Percentiles rank a stretch among this genome's conserved stretches.
phyloP scores from a whole-genome alignment of 2,113 vertebrate species.

The Mormoops blainvillei region DNA sequence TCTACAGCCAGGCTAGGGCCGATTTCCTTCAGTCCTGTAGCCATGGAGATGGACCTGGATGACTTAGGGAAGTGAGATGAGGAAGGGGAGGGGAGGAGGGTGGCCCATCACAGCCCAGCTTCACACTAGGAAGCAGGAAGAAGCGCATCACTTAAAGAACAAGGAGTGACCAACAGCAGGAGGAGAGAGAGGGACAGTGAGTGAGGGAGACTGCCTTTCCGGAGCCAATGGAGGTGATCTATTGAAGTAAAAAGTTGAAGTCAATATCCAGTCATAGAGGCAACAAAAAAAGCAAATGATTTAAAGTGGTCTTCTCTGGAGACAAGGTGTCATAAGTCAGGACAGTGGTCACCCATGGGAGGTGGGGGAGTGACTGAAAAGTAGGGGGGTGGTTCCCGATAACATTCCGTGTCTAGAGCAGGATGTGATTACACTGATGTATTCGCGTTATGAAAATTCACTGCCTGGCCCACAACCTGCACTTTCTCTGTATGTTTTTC shows the following conservation, averaged over 20 bases:
- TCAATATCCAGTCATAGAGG: background rate
- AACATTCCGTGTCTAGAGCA: accelerated
- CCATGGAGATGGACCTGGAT: accelerated
- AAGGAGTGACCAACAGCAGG: accelerated
- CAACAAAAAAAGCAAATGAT: background rate
- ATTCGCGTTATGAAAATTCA: background rate
- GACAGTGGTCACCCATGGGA: accelerated
- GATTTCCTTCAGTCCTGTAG: accelerated
- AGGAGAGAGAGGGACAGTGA: background rate
- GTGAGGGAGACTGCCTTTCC: background rate
- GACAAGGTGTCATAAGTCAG: background rate
- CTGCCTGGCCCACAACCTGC: accelerated
- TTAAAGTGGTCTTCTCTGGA: background rate
- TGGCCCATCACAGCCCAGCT: background rate
- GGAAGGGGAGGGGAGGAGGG: background rate
- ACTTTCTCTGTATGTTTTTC: too few species aligned
- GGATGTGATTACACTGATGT: accelerated
- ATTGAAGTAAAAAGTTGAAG: background rate
- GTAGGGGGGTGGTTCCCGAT: background rate
- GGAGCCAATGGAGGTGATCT: background rate
- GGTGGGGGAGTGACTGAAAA: too few species aligned
- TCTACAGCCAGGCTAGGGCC: accelerated
- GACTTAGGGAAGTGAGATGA: accelerated
- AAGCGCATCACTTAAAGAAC: background rate
- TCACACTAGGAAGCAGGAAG: background rate